A percentile compares a stretch with the other conserved stretches of the same genome.
Evolutionary conservation across 2,797 vertebrate species (phyloP).

Genomic region (Synaphobranchus kaupii): DNA sequence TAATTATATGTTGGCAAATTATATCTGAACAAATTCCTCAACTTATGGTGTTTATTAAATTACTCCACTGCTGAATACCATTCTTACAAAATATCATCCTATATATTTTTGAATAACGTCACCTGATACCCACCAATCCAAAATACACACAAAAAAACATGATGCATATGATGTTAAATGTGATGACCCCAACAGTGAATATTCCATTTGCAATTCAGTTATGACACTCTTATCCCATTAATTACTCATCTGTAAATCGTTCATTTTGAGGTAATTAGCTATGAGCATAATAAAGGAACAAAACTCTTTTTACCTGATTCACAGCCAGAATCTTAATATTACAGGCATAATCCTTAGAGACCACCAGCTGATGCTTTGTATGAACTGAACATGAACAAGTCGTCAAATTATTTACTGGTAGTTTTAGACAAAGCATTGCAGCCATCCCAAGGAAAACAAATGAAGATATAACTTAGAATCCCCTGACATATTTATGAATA

Average conservation of each 20-base stretch:
- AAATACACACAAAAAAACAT: not conserved
- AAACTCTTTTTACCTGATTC: conserved; percentile 17
- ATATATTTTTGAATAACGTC: not conserved
- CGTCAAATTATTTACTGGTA: no score
- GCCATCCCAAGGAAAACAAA: no score
- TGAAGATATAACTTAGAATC: no score
- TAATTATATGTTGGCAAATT: not conserved
- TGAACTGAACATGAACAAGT: no score
- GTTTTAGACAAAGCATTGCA: no score
- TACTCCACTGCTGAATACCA: not conserved
- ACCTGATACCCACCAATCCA: not conserved
- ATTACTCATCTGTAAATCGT: conserved; percentile 28
- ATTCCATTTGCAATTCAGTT: conserved; percentile 17
- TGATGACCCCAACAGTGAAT: conserved; percentile 16
- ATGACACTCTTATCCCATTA: conserved; percentile 24
- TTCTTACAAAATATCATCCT: not conserved
- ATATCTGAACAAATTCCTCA: not conserved
- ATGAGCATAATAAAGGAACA: conserved; percentile 21
- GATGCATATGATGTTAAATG: conserved; percentile 1
- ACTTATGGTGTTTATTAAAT: not conserved
- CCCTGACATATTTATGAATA: no score
- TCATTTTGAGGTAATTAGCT: conserved; percentile 30
- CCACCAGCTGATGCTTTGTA: not conserved
- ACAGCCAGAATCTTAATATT: conserved; percentile 24
- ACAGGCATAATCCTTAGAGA: conserved; percentile 8